These are phyloP conservation scores for Scolopax mira DNA, from an alignment of 2,113 vertebrate genomes.

Conservation along the genomic window DNA sequence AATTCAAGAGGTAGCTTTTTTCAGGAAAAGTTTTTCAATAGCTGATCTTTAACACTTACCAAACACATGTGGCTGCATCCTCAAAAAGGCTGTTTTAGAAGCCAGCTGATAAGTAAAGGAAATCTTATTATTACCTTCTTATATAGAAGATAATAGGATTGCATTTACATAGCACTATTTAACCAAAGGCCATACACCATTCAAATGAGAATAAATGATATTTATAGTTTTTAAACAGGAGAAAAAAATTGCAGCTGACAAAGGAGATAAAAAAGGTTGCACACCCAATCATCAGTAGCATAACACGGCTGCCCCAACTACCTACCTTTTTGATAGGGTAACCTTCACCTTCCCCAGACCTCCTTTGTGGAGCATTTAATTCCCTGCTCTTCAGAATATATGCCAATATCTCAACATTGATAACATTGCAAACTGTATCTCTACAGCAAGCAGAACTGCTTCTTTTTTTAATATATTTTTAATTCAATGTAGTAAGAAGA, in stretches of 20 bases:
- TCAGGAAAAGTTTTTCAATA: neutral
- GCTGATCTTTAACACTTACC: neutral
- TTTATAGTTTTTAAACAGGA: neutral
- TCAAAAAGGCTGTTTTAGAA: neutral
- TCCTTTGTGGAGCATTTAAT: neutral
- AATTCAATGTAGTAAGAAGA: neutral
- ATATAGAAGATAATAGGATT: neutral
- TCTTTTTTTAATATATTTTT: neutral
- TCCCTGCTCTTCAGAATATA: neutral
- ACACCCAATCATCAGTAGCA: neutral
- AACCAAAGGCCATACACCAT: neutral
- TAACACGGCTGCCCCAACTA: rapidly evolving
- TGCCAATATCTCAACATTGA: neutral
- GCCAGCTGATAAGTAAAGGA: neutral
- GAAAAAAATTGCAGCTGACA: neutral
- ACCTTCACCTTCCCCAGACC: neutral
- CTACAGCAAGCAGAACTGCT: neutral
- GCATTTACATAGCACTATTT: neutral
- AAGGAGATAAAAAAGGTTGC: neutral
- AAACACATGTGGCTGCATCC: neutral
- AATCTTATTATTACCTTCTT: neutral
- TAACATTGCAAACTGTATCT: neutral
- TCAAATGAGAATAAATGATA: neutral
- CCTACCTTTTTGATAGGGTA: neutral
- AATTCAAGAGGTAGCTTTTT: neutral